A percentile compares a stretch with the other conserved stretches of the same genome.
phyloP scores from a whole-genome alignment of 2,888 invertebrate genomes.

The Conus canariensis region DNA sequence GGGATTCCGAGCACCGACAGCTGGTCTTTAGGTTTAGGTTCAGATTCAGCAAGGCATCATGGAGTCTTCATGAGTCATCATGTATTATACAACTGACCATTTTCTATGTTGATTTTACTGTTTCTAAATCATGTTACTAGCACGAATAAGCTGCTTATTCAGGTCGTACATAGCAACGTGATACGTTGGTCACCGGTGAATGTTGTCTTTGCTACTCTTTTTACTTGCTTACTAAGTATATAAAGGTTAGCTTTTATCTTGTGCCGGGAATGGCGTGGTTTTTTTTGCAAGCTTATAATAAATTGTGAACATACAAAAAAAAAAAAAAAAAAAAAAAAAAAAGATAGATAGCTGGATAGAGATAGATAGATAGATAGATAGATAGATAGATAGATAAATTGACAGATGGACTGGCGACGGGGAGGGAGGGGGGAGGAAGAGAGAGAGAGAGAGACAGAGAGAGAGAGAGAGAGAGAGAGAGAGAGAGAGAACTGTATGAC shows the following conservation, averaged over 20 bases:
- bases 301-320: neutral
- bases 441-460: slow-evolving; percentile 4
- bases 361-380: neutral
- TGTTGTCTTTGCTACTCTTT: too few species aligned
- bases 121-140: too few species aligned
- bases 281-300: too few species aligned
- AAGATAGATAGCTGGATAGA: neutral
- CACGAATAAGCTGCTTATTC: too few species aligned
- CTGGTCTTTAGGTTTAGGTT: neutral
- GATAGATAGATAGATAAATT: neutral
- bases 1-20: neutral
- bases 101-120: too few species aligned
- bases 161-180: too few species aligned
- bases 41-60: too few species aligned
- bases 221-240: too few species aligned
- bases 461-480: neutral
- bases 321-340: neutral
- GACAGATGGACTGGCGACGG: neutral
- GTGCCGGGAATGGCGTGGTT: too few species aligned
- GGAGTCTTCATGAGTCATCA: too few species aligned
- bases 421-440: neutral
- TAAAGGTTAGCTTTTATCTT: neutral
- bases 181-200: too few species aligned
- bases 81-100: too few species aligned
- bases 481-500: neutral